Evolutionary conservation across 1,140 invertebrate genomes (phyloP), one percentile per base, ranked within the genome.

Genomic region (Drosophila novamexicana): DNA sequence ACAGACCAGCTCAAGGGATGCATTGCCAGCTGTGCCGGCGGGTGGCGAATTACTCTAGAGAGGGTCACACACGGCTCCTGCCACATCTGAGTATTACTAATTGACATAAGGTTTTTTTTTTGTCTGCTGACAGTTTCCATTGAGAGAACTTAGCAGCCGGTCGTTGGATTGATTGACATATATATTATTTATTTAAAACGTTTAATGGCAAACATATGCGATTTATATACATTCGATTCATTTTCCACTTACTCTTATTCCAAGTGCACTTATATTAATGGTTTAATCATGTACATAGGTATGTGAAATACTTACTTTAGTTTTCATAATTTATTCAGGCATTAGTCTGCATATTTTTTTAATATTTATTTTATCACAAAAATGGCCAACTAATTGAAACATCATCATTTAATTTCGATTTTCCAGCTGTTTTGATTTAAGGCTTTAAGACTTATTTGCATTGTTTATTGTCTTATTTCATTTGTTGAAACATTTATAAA

Each of bases 1-100:
- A 34, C 34, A 45, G 7, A 44, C 1, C 12, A 3, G 9, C 22
- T 7, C 42, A 22, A 36, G 32, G 45, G 42, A 7, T 8, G n/a
- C 54, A 62, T 42, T 36, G 32, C 29, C 39, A 62, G 47, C 39
- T 39, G 58, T n/a, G 39, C 14, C 50, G n/a, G n/a, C 50, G 29
- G 32, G 50, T 32, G 7, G 32, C 14, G n/a, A 16, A 16, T n/a
- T 52, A n/a, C 36, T 56, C 16, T 56, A 12, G 7, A 32, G 32
- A 12, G n/a, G 32, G 29, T 32, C 7, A 12, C 14, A 57, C 9
- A 22, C 12, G 29, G 54, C 39, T 32, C 12, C 7, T 16, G 37
- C 37, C 18, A 39, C 9, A 7, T 29, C 10, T 39, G 37, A 42
- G 54, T 18, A 14, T 22, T 10, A n/a, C 36, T 59, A 47, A 59